Conservation (phyloP, 2,113 vertebrate species). For the Patagioenas fasciata region DNA sequence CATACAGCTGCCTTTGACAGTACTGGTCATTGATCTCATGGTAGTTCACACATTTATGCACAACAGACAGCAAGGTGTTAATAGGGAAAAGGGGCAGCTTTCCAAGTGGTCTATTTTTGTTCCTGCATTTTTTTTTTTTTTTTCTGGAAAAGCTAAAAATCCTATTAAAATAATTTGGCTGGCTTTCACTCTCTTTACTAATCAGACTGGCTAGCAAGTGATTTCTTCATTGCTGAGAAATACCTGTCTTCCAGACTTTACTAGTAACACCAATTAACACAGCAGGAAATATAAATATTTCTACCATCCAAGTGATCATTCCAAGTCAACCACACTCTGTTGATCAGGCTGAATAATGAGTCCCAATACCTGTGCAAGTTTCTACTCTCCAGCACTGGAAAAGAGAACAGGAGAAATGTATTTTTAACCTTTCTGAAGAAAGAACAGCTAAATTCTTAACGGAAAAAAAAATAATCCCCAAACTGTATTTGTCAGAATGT, state of each 20-base stretch:
- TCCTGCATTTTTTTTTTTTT: neutral
- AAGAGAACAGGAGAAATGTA: neutral
- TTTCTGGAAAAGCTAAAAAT: neutral
- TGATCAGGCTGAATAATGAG: neutral
- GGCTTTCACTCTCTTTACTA: neutral
- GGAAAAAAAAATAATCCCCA: neutral
- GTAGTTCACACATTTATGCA: neutral
- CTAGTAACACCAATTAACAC: conserved; percentile 18
- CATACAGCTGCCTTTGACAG: neutral
- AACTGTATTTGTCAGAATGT: conserved; percentile 42
- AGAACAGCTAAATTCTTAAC: neutral
- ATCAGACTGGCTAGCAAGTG: neutral
- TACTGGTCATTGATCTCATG: neutral
- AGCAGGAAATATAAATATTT: conserved; percentile 26
- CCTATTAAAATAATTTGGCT: conserved; percentile 11
- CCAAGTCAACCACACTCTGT: neutral
- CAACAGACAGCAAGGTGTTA: neutral
- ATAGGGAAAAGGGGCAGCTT: neutral
- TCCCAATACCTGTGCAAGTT: neutral
- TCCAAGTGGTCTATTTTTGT: neutral
- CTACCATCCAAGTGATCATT: neutral
- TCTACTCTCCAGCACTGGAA: neutral
- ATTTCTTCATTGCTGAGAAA: conserved; percentile 4
- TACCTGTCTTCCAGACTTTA: neutral
- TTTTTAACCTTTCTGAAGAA: neutral